Evolutionary conservation across 2,888 invertebrate genomes (phyloP).

Genomic region (Phanerotoma sp.): DNA sequence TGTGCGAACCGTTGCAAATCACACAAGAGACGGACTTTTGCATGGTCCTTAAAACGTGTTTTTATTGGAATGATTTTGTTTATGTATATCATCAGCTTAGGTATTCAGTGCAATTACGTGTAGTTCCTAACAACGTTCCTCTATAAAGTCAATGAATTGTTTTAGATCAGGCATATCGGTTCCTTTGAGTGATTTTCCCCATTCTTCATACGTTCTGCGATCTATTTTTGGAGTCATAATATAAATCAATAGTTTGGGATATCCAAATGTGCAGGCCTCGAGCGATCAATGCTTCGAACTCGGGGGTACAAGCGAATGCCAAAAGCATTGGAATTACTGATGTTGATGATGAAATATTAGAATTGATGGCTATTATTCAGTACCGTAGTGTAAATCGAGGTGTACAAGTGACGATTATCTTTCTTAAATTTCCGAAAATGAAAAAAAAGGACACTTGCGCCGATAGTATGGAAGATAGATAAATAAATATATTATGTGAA

Average conservation of each 20-base stretch:
- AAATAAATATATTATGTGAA: too few species aligned
- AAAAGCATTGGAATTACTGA: too few species aligned
- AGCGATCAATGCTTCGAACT: too few species aligned
- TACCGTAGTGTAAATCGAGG: too few species aligned
- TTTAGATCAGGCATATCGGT: neutral
- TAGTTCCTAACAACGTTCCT: conserved; percentile 9
- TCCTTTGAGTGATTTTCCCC: conserved; percentile 14
- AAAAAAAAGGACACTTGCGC: too few species aligned
- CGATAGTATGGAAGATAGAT: too few species aligned
- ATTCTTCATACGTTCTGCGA: conserved; percentile 8
- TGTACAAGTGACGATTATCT: too few species aligned
- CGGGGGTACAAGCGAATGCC: too few species aligned
- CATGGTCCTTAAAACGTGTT: neutral
- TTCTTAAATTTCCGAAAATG: too few species aligned
- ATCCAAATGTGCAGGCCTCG: too few species aligned
- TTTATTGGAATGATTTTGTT: neutral
- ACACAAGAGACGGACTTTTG: neutral
- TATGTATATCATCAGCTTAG: neutral
- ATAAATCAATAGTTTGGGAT: conserved; percentile 16
- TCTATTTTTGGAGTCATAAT: conserved; percentile 6
- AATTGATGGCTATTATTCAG: too few species aligned
- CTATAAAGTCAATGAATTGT: conserved; percentile 4
- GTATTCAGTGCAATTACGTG: conserved; percentile 2
- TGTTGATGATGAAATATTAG: too few species aligned
- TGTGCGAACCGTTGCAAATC: neutral